phyloP scores from a whole-genome alignment of 2,113 vertebrate genomes.

The Oryzias melastigma region DNA sequence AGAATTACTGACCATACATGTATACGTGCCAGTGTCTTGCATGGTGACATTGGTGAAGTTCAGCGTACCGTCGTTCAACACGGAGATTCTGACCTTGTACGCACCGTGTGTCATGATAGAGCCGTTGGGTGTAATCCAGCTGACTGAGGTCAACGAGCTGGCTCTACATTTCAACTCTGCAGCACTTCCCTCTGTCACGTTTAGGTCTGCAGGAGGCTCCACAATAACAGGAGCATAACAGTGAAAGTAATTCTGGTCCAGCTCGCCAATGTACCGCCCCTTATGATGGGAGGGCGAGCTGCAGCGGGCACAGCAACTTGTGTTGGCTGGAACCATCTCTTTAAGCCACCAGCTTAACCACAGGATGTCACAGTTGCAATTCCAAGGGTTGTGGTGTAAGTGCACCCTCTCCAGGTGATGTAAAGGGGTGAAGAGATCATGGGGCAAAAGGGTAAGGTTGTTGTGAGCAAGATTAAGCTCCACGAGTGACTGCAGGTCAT shows the following conservation, averaged over 20 bases:
- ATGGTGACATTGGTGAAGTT: slow-evolving; percentile 99
- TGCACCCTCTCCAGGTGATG: slow-evolving; percentile 95
- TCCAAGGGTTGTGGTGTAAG: slow-evolving; percentile 98
- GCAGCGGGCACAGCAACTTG: slow-evolving; percentile 97
- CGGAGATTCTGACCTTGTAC: slow-evolving; percentile 94
- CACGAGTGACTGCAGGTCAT: slow-evolving; percentile 96
- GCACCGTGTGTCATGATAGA: slow-evolving; percentile 97
- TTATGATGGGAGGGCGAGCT: slow-evolving; percentile 90
- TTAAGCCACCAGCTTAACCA: slow-evolving; percentile 99
- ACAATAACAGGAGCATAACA: slow-evolving; percentile 98
- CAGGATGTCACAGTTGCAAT: slow-evolving; percentile 98
- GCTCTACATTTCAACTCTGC: slow-evolving; percentile 96
- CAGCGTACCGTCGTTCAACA: slow-evolving; percentile 94
- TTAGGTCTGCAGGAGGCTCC: slow-evolving; percentile 95
- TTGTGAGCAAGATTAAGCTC: slow-evolving; percentile 99
- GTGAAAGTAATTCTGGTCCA: slow-evolving; percentile 97
- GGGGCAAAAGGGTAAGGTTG: slow-evolving; percentile 96
- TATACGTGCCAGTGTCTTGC: slow-evolving; percentile 97
- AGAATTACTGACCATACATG: slow-evolving; percentile 98
- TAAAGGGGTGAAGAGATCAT: slow-evolving; percentile 98
- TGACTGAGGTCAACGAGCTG: slow-evolving; percentile 94
- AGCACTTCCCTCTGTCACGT: slow-evolving; percentile 97
- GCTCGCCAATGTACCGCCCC: slow-evolving; percentile 95
- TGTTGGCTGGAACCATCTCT: slow-evolving; percentile 97
- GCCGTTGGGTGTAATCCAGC: slow-evolving; percentile 98